phyloP scores from a whole-genome alignment of 2,113 vertebrate species.

The Sylvietta virens region DNA sequence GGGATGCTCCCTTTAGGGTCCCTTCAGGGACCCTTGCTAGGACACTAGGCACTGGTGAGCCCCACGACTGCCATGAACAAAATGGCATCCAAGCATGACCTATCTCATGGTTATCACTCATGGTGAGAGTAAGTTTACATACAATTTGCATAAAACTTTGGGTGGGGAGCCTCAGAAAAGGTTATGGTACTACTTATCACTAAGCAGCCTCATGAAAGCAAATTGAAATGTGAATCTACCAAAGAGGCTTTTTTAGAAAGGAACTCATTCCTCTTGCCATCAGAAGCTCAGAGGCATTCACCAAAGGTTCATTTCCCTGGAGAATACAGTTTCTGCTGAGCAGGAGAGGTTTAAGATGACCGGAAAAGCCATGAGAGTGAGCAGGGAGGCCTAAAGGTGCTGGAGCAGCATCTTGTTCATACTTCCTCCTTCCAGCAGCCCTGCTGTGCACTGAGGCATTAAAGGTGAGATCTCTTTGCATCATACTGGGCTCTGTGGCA shows the following conservation, averaged over 20 bases:
- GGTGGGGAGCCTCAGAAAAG: not conserved
- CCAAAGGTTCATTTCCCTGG: not conserved
- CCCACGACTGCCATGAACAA: not conserved
- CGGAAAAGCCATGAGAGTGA: not conserved
- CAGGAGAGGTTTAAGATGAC: not conserved
- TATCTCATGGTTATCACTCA: not conserved
- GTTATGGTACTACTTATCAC: not conserved
- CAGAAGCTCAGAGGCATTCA: not conserved
- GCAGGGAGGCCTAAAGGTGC: not conserved
- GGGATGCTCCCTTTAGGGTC: too few species aligned
- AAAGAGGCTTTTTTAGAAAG: not conserved
- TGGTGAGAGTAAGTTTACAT: not conserved
- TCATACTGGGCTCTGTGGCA: not conserved
- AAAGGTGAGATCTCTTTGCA: not conserved
- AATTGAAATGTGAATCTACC: not conserved
- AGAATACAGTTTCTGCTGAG: not conserved
- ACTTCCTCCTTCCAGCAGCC: constrained; percentile 26
- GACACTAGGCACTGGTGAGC: not conserved
- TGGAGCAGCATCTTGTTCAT: not conserved
- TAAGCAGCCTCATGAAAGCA: not conserved
- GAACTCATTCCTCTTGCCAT: not conserved
- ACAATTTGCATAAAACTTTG: not conserved
- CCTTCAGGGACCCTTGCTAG: not conserved
- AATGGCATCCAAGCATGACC: not conserved
- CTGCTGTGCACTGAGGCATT: not conserved